These are phyloP conservation scores for Callaeas wilsoni DNA, from an alignment of 2,113 vertebrate species.

Conservation along the genomic window DNA sequence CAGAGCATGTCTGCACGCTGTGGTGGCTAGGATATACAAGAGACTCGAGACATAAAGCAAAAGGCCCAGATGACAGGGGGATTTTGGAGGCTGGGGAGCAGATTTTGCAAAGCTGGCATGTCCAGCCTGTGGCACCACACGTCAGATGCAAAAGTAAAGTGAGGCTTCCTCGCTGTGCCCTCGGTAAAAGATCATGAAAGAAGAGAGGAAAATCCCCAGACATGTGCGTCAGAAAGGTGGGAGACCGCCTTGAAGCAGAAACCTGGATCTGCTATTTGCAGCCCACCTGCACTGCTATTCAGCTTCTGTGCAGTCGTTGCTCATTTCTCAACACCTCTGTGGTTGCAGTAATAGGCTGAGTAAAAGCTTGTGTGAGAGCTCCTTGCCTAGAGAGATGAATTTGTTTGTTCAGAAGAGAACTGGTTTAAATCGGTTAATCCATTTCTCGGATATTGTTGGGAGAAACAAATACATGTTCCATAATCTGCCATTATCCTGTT, in stretches of 20 bases:
- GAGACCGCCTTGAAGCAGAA: neutral
- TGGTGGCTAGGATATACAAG: neutral
- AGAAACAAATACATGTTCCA: conserved; percentile 2
- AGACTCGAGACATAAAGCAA: neutral
- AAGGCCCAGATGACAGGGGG: neutral
- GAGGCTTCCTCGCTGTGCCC: neutral
- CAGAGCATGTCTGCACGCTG: neutral
- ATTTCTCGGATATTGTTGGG: neutral
- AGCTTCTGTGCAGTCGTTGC: neutral
- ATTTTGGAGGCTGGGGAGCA: neutral
- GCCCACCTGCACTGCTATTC: neutral
- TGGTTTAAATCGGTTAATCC: conserved; percentile 15
- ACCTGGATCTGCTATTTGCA: neutral
- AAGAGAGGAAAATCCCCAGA: neutral
- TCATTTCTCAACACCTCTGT: neutral
- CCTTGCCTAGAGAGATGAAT: neutral
- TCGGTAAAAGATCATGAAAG: neutral
- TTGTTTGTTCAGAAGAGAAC: conserved; percentile 24
- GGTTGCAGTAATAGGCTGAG: neutral
- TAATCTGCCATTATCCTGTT: neutral
- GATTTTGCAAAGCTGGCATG: neutral
- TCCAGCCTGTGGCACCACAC: neutral
- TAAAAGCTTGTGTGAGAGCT: neutral
- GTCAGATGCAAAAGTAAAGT: neutral
- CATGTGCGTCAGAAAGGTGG: neutral